Conservation (phyloP, 2,888 invertebrate genomes). For the Sericinus montela region DNA sequence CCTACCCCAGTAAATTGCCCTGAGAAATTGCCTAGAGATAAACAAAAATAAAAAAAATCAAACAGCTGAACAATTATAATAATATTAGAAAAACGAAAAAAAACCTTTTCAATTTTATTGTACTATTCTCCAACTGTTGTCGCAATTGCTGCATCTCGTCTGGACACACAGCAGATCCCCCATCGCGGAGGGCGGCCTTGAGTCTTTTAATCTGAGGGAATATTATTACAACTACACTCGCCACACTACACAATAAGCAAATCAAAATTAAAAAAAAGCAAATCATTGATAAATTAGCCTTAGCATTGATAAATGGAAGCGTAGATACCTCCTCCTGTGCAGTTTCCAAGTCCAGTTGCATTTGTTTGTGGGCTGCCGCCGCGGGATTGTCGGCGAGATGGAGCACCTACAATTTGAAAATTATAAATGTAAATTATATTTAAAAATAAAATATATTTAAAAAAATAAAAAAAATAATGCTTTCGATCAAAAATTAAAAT, state of each 20-base stretch:
- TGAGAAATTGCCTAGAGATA: too few relatives aligned
- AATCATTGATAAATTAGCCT: too few relatives aligned
- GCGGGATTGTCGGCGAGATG: constrained; percentile 88
- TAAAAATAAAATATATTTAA: too few relatives aligned
- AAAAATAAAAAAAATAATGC: too few relatives aligned
- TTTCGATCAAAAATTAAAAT: too few relatives aligned
- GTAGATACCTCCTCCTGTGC: constrained; percentile 82
- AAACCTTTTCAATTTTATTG: constrained; percentile 80
- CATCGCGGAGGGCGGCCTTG: constrained; percentile 71
- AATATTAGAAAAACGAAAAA: not conserved
- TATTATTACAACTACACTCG: constrained; percentile 6
- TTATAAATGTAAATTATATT: too few relatives aligned
- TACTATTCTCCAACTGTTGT: constrained; percentile 81
- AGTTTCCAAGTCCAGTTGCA: constrained; percentile 83
- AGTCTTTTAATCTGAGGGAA: constrained; percentile 75
- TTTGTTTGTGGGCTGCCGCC: constrained; percentile 81
- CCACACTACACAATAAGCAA: constrained; percentile 4
- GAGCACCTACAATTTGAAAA: constrained; percentile 59
- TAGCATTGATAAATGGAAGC: too few relatives aligned
- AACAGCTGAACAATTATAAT: too few relatives aligned
- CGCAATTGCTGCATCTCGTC: constrained; percentile 75
- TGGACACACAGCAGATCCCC: constrained; percentile 43
- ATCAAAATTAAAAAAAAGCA: too few relatives aligned
- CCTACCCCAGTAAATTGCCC: too few relatives aligned
- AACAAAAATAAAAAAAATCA: too few relatives aligned